Conservation (phyloP, 2,888 invertebrate genomes). For the Boloria selene region DNA sequence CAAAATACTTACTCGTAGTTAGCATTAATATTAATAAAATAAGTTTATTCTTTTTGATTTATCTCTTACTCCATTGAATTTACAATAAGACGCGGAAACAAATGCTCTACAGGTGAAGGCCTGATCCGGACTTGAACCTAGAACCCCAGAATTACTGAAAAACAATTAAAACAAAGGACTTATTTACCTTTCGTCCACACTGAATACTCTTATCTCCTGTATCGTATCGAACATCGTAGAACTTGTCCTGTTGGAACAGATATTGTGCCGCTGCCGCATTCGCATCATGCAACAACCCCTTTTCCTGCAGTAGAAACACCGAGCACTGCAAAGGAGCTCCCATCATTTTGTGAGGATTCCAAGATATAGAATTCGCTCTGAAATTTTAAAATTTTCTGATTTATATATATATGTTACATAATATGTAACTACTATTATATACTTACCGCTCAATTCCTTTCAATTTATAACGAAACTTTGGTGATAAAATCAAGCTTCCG, state of each 20-base stretch:
- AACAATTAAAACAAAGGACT: too few relatives aligned
- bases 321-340: constrained; percentile 91
- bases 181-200: constrained; percentile 91
- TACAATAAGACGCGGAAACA: too few relatives aligned
- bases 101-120: too few relatives aligned
- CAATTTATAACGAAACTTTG: constrained; percentile 83
- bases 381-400: constrained; percentile 40
- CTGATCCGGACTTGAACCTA: too few relatives aligned
- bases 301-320: constrained; percentile 84
- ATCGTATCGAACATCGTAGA: constrained; percentile 90
- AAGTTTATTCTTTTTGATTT: too few relatives aligned
- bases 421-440: too few relatives aligned
- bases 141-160: too few relatives aligned
- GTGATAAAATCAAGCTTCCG: constrained; percentile 87
- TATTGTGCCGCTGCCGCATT: constrained; percentile 89
- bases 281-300: constrained; percentile 83
- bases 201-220: constrained; percentile 94
- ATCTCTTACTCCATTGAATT: too few relatives aligned
- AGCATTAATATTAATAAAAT: too few relatives aligned
- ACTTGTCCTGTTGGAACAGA: constrained; percentile 92
- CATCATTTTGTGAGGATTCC: constrained; percentile 94
- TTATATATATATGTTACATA: too few relatives aligned
- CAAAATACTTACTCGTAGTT: too few relatives aligned
- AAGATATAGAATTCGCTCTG: constrained; percentile 89
- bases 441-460: constrained; percentile 84